Conservation (phyloP, 1,140 invertebrate species). For the Drosophila neocordata region DNA sequence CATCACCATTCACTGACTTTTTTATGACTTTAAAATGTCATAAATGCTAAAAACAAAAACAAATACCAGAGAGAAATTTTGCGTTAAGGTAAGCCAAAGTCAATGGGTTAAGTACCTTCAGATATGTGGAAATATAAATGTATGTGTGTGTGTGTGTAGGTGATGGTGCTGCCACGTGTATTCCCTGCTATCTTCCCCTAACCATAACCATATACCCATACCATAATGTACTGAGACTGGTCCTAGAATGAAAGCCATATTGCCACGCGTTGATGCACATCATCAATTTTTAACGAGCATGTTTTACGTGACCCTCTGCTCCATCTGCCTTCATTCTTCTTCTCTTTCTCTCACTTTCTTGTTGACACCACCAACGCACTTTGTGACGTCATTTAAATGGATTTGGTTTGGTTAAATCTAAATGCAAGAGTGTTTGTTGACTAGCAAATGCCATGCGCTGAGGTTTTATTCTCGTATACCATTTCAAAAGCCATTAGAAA, state of each 20-base stretch:
- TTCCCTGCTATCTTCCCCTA: neutral
- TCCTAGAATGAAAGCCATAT: slow-evolving; percentile 47
- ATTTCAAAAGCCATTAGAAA: slow-evolving; percentile 10
- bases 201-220: neutral
- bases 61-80: slow-evolving; percentile 41
- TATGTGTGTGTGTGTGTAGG: slow-evolving; percentile 1
- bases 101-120: slow-evolving; percentile 59
- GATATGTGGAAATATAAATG: neutral
- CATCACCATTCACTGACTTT: neutral
- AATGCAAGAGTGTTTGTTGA: slow-evolving; percentile 7
- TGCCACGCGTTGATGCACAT: slow-evolving; percentile 73
- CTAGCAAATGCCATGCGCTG: slow-evolving; percentile 37
- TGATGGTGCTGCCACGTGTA: neutral
- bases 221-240: slow-evolving; percentile 26
- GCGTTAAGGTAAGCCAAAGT: slow-evolving; percentile 38
- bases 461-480: slow-evolving; percentile 19
- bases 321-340: neutral
- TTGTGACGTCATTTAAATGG: slow-evolving; percentile 51
- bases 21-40: slow-evolving; percentile 74
- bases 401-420: neutral
- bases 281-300: slow-evolving; percentile 77
- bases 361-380: slow-evolving; percentile 8
- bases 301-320: slow-evolving; percentile 61
- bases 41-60: slow-evolving; percentile 60
- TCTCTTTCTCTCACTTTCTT: neutral